Base-by-base conservation (phyloP, 2,113 vertebrate genomes). In the Callospermophilus lateralis region DNA sequence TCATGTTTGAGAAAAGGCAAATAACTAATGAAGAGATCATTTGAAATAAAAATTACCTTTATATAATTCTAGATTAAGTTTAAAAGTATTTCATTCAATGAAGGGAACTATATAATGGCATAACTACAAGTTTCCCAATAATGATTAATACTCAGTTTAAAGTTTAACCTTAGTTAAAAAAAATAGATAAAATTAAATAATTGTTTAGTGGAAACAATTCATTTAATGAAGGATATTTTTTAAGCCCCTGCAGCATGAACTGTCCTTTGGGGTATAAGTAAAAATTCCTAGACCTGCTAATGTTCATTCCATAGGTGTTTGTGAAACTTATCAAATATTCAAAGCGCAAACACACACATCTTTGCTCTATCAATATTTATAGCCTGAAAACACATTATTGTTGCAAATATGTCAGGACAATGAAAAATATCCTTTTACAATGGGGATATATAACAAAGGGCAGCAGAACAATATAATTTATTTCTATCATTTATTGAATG, bases 281-380 rank as follows among this genome's bases (percentile, higher is more conserved):
- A 65, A 96, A 74, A 51, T 97, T 95, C 87, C 88, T 93, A 80
- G 87, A 94, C 53, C 81, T 65, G 8, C 67, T 96, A 93, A 96
- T 96, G 48, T 77, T 98, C 90, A 97, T 98, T 98, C 95, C 39
- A 92, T 92, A 97, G 94, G 92, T 97, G 32, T 97, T 96, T 93
- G 73, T 93, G 81, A 93, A 96, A 19, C 88, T 94, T 96, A 95
- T 97, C 97, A 98, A 98, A 98, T 97, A 98, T 98, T 98, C 96
- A 92, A 97, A 96, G 89, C 87, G 86, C 89, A 97, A 98, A 98
- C 42, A 96, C 93, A 97, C 91, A 61, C 92, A 93, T 84, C 96
- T 87, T 98, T 97, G 55, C 89, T 97, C 73, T 96, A 97, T 98
- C 95, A 98, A 98, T 98, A 98, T 98, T 98, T 98, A 98, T 97